These are phyloP conservation scores for Andricus curvator DNA, from an alignment of 2,888 invertebrate species.

Conservation along the genomic window DNA sequence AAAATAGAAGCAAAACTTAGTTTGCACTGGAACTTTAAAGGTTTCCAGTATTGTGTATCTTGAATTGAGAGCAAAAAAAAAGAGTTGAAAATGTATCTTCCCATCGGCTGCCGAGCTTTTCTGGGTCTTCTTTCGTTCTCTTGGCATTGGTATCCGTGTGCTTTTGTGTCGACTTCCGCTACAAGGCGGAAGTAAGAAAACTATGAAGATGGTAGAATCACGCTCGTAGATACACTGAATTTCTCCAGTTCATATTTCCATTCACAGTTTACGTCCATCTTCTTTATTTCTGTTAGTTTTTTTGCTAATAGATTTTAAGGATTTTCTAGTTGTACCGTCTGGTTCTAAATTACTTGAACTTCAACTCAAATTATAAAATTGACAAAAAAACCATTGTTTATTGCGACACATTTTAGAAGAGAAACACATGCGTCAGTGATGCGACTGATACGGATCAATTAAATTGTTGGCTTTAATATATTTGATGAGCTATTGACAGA, in stretches of 20 bases:
- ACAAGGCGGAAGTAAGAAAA: slow-evolving; percentile 44
- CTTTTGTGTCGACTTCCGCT: slow-evolving; percentile 63
- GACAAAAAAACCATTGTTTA: too few relatives aligned
- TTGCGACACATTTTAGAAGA: too few relatives aligned
- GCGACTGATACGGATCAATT: too few relatives aligned
- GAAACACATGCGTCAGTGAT: too few relatives aligned
- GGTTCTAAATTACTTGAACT: too few relatives aligned
- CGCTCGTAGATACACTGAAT: slow-evolving; percentile 56
- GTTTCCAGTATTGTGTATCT: background rate
- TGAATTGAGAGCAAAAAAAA: background rate
- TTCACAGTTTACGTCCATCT: background rate
- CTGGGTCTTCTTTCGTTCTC: slow-evolving; percentile 43
- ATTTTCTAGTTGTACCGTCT: too few relatives aligned
- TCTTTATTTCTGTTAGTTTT: background rate
- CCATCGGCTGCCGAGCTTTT: background rate
- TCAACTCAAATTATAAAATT: too few relatives aligned
- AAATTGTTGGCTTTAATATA: too few relatives aligned
- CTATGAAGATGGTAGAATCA: slow-evolving; percentile 60
- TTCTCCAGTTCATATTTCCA: background rate
- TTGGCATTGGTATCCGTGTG: slow-evolving; percentile 57
- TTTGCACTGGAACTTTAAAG: background rate
- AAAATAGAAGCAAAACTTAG: background rate
- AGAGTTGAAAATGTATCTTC: background rate
- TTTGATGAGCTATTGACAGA: too few relatives aligned
- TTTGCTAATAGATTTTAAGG: background rate